Base-by-base conservation (phyloP, 2,797 vertebrate genomes). In the Clamator glandarius region DNA sequence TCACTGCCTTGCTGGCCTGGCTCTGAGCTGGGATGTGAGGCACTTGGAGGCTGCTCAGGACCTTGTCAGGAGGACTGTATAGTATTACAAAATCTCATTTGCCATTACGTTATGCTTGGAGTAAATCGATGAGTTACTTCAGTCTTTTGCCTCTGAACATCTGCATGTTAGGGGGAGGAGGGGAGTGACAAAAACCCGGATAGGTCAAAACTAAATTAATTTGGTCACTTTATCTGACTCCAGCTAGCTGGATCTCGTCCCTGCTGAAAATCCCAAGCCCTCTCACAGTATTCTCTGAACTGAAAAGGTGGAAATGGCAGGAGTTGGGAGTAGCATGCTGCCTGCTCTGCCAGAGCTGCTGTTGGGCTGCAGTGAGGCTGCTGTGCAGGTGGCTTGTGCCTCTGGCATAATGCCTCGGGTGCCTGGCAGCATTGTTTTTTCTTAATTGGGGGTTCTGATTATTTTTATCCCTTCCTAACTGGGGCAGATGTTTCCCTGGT, bases 141-240 rank as follows among this genome's bases (percentile, higher is more conserved):
- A 92, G 85, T 92, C 95, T 94, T 92, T 95, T 69, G 67, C 95
- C 87, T 91, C 78, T 1, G 2, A 73, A 51, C 14, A 61, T 85
- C 54, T 68, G 70, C 29, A 31, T 12, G 46, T 41, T 1, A 4
- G 12, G 0, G 35, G 31, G 55, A 33, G 79, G 51, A 24, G 78
- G 25, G 14, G 21, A 8, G 41, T 5, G 5, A 67, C 31, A 9
- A 50, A 91, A 69, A 41, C 48, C 36, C 0, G 11, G 76, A 90
- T 84, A 95, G 94, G 94, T 93, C 94, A 95, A 63, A 67, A 76
- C 94, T 93, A 95, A 96, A 96, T 96, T 91, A 6, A 76, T 86
- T 88, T 33, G 84, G 76, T 96, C 95, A 93, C 93, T 94, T 95
- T 92, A 97, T 95, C 89, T 35, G 77, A 57, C 87, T 91, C 41